Evolutionary conservation across 2,888 invertebrate species (phyloP), one percentile per base, ranked within the genome.

Genomic region (Cephus spinipes): DNA sequence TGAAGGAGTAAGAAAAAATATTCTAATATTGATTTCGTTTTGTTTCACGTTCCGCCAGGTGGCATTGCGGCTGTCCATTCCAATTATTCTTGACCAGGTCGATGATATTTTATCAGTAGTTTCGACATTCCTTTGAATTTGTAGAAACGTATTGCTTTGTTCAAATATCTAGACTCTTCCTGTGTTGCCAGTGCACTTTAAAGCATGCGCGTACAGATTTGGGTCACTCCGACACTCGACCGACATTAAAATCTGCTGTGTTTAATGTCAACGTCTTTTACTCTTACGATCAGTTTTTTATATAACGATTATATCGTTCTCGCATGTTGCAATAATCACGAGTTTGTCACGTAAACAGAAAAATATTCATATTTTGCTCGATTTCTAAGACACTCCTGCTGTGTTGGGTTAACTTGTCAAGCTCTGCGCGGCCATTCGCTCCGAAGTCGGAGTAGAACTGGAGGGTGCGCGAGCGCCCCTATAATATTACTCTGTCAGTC

Each of bases 191-290:
- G 55, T 23, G 2, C 23, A 55, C 23, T 23, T 23, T 55, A 55
- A 55, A 69, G 74, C 68, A 36, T 79, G 79, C 79, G 79, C 76
- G 73, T 74, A 73, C 69, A 35, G 76, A 79, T 79, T 79, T 79
- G 76, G 79, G 79, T 79, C 79, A 79, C 79, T 69, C 15, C 78
- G 68, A 76, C 78, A 78, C 69, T 33, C 69, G 68, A 79, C 79
- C 73, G 76, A 73, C 76, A 68, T 71, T 12, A 23, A 31, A 23
- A 12, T 71, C 4, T 33, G 31, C 31, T 33, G 71, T 12, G 71
- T 71, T 71, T 55, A 55, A 55, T 23, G 55, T 55, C 55, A 55
- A 15, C 55, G 55, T 55, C 2, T 23, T 55, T 55, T 55, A 55
- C 9, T 55, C 0, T 55, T 55, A 55, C 9, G 23, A 55, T 23